phyloP scores from a whole-genome alignment of 2,797 vertebrate genomes.

The Enteromius mattozi region DNA sequence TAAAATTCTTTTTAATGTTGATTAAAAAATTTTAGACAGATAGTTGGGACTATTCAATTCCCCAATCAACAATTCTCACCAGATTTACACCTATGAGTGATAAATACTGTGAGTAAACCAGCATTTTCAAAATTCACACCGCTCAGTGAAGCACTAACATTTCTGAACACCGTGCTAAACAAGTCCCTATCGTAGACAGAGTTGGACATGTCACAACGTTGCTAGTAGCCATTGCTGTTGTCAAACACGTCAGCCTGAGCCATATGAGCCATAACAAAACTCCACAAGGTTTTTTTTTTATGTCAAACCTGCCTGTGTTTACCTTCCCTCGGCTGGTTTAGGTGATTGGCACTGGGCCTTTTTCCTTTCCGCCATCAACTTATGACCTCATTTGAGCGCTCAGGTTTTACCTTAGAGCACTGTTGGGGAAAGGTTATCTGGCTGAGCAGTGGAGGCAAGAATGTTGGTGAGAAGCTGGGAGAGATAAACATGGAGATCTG shows the following conservation, averaged over 20 bases:
- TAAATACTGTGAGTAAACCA: neutral
- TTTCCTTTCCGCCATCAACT: slow-evolving; percentile 16
- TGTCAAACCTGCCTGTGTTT: slow-evolving; percentile 62
- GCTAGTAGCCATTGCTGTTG: slow-evolving; percentile 73
- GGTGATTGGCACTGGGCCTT: slow-evolving; percentile 69
- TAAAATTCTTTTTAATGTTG: neutral
- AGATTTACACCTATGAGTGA: slow-evolving; percentile 4
- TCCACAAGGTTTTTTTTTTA: slow-evolving; percentile 68
- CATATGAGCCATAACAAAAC: slow-evolving; percentile 74
- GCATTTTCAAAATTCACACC: neutral
- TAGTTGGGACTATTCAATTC: neutral
- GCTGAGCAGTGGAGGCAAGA: slow-evolving; percentile 9
- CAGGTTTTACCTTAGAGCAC: slow-evolving; percentile 27
- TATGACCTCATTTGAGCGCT: slow-evolving; percentile 40
- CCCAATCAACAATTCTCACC: neutral
- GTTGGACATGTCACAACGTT: slow-evolving; percentile 78
- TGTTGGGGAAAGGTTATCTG: slow-evolving; percentile 37
- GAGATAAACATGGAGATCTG: slow-evolving; percentile 24
- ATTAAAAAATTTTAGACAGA: neutral
- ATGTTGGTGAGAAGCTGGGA: slow-evolving; percentile 19
- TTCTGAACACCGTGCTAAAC: slow-evolving; percentile 18
- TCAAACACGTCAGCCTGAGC: slow-evolving; percentile 75
- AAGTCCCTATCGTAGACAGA: slow-evolving; percentile 65
- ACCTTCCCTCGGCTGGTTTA: slow-evolving; percentile 72
- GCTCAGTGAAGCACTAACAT: slow-evolving; percentile 10